Evolutionary conservation across 2,797 vertebrate species (phyloP).

Genomic region (Eupleurogrammus muticus): DNA sequence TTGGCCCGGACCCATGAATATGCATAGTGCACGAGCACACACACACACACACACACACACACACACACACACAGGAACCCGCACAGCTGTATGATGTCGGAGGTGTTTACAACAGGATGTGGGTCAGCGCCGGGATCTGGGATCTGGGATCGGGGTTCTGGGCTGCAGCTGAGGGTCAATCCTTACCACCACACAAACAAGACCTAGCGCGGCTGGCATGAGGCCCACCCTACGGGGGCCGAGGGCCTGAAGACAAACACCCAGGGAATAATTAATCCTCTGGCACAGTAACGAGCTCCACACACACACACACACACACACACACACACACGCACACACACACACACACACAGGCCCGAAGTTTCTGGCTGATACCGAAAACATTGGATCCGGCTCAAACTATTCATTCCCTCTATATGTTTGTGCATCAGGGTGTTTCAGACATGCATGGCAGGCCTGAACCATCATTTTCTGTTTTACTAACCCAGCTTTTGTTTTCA

Average conservation of each 20-base stretch:
- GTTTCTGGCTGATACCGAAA: constrained; percentile 49
- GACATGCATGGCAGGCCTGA: neutral
- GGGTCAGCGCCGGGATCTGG: constrained; percentile 39
- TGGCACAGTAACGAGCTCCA: constrained; percentile 62
- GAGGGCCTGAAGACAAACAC: constrained; percentile 64
- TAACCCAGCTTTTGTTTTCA: too few species aligned
- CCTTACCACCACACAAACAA: constrained; percentile 67
- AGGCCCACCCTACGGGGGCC: constrained; percentile 69
- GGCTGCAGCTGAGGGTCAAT: constrained; percentile 62
- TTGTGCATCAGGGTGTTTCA: neutral
- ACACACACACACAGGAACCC: constrained; percentile 60
- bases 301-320: constrained; percentile 52
- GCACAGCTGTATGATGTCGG: constrained; percentile 70
- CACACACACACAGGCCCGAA: constrained; percentile 41
- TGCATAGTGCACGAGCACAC: constrained; percentile 23
- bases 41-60: constrained; percentile 27
- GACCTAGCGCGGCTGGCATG: constrained; percentile 69
- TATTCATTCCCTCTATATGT: neutral
- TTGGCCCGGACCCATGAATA: constrained; percentile 44
- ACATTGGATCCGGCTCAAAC: constrained; percentile 41
- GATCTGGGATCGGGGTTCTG: constrained; percentile 19
- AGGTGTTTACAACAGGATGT: constrained; percentile 77
- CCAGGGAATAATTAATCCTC: constrained; percentile 73
- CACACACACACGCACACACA: constrained; percentile 47
- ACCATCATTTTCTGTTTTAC: too few species aligned